Base-by-base conservation (phyloP, 2,113 vertebrate species). In the Gavialis gangeticus region DNA sequence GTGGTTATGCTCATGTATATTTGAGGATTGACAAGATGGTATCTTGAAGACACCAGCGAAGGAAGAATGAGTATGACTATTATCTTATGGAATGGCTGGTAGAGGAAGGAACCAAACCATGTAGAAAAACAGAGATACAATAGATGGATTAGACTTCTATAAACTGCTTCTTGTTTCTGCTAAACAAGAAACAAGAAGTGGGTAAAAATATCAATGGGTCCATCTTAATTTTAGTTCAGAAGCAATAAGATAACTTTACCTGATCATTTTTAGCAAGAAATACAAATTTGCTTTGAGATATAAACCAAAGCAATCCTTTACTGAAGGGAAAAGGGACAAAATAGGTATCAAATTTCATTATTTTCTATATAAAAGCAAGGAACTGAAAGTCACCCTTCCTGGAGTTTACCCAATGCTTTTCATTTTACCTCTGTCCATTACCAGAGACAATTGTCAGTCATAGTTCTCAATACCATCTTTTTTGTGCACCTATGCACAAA, bases 401-500 rank as follows among this genome's bases (percentile, higher is more conserved):
- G 57, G 30, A 58, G 62, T 55, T 82, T 64, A 58, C 79, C 69
- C 57, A 3, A 5, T 30, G 7, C 1, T 7, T 27, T 79, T 30
- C 34, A 25, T 25, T 3, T 62, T 79, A 60, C 25, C 8, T 73
- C 30, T 12, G 24, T 37, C 21, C 67, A 71, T 34, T 19, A 15
- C n/a, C 27, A 5, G 25, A 58, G 37, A 57, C 62, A 73, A 11
- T 13, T 24, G 18, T 58, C 78, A 85, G 67, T 22, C 77, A 15
- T 46, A 0, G 0, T 2, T 69, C 10, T 30, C 66, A 13, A 6
- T 73, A 9, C 58, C 63, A 4, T 13, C 16, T 82, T n/a, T 11
- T 1, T 5, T 55, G 59, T 2, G 21, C 25, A 3, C 56, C 60
- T 64, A 60, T 46, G 46, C 46, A 46, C 46, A 46, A 46, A 6